These are phyloP conservation scores for Rhabdophis nuchalis DNA, from an alignment of 2,797 vertebrate species.

Conservation along the genomic window DNA sequence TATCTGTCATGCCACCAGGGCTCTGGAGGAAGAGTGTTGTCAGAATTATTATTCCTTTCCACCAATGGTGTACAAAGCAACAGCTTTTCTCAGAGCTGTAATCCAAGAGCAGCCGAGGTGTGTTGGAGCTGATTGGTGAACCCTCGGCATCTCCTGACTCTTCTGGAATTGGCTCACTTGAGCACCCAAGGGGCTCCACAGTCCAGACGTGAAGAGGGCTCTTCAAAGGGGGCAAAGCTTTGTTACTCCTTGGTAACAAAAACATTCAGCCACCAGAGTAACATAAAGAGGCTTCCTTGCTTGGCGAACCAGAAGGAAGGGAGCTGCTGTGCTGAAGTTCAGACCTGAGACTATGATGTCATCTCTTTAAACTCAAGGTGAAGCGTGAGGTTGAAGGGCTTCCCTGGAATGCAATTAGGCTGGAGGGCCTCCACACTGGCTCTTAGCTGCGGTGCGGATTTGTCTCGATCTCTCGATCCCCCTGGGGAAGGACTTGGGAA, in stretches of 20 bases:
- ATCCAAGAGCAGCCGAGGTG: not conserved
- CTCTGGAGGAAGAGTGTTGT: not conserved
- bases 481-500: not conserved
- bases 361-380: not conserved
- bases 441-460: not conserved
- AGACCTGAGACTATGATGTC: no score
- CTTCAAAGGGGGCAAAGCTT: not conserved
- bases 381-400: not conserved
- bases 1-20: not conserved
- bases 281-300: not conserved
- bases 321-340: not conserved
- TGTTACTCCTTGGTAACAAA: not conserved
- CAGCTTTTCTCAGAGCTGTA: not conserved
- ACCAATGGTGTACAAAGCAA: not conserved
- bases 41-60: not conserved
- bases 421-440: not conserved
- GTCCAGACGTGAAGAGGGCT: not conserved
- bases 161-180: not conserved
- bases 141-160: not conserved
- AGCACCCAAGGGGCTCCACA: not conserved
- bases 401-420: not conserved
- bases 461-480: not conserved
- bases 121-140: not conserved
- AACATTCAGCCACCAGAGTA: not conserved
- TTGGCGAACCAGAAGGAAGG: not conserved